Evolutionary conservation across 1,140 invertebrate genomes (phyloP), one percentile per base, ranked within the genome.

Genomic region (Brachionus plicatilis): DNA sequence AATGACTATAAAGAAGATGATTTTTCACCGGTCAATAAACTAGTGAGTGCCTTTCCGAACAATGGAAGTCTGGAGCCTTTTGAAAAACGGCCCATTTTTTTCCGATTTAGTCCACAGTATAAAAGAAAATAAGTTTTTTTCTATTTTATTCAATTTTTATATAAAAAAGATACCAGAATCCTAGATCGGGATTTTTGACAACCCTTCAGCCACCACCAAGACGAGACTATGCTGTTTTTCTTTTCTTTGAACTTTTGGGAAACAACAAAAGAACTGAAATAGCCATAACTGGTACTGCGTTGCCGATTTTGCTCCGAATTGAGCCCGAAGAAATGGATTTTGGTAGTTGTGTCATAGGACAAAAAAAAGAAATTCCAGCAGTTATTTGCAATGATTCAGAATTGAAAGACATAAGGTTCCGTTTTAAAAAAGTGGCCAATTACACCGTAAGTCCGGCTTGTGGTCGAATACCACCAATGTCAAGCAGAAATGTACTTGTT

Each of bases 91-190:
- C 88, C 88, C n/a, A 85, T 90, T 9, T 88, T 88, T 85, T 90
- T 90, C 84, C 85, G 88, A 72, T 90, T 90, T 78, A 89, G 88
- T 85, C 89, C 89, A 82, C 88, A 89, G 89, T 90, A 85, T 82
- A 65, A 37, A 17, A 27, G 12, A 0, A 17, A 14, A 45, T 14
- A 68, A 29, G n/a, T 56, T 45, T n/a, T 7, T 50, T 17, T 11
- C 0, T 68, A 33, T 12, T 37, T 68, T 7, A 4, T 45, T 9
- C 3, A 82, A 83, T 33, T 20, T 24, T 83, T 84, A 85, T 14
- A 65, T 83, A 17, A 14, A 86, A 45, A 68, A 90, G 89, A 84
- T 90, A 88, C 88, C 86, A 88, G 86, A 43, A 85, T n/a, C 85
- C 88, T 3, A 87, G 88, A 33, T 82, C 86, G 80, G 89, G 88